Evolutionary conservation across 1,140 invertebrate genomes (phyloP), one percentile per base, ranked within the genome.

Genomic region (Caenorhabditis inopinata): DNA sequence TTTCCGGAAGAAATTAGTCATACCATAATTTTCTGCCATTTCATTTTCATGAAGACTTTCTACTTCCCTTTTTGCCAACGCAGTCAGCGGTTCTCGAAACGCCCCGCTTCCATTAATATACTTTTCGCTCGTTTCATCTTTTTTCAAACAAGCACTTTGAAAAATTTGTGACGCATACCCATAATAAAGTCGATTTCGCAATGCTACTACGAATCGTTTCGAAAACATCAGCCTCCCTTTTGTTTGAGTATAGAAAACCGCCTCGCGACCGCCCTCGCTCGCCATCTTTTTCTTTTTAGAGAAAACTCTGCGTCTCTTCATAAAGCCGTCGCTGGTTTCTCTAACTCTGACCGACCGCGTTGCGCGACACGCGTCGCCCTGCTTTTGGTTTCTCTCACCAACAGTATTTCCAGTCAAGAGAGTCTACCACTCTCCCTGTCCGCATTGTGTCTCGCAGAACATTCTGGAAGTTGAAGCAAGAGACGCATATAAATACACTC

Each of bases 401-500:
- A 35, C 58, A 29, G 32, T 68, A 68, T 68, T 38, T n/a, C n/a
- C 58, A 21, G 1, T 23, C 27, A 25, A n/a, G 32, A 7, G 32
- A 14, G 32, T 42, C 58, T 68, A 5, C 1, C 32, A 21, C 58
- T 32, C 58, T 68, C 58, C 23, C 5, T 29, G 7, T 5, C 0
- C 11, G 51, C 18, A 25, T n/a, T n/a, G 27, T 58, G 51, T 16
- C 51, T 58, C 3, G 58, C 21, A 68, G 58, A 68, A 68, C 32
- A 7, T 68, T 68, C 58, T 68, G 32, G 58, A 68, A 38, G 58
- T 12, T n/a, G 6, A 12, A 68, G 58, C 32, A 68, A 68, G 58
- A 42, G 58, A 42, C 58, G 58, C 58, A 35, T 68, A 68, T 68
- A 68, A 42, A 68, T 42, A 68, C 58, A 9, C 58, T 32, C 25